Evolutionary conservation across 2,888 invertebrate species (phyloP), one percentile per base, ranked within the genome.

Genomic region (Sarcophaga subvicina): DNA sequence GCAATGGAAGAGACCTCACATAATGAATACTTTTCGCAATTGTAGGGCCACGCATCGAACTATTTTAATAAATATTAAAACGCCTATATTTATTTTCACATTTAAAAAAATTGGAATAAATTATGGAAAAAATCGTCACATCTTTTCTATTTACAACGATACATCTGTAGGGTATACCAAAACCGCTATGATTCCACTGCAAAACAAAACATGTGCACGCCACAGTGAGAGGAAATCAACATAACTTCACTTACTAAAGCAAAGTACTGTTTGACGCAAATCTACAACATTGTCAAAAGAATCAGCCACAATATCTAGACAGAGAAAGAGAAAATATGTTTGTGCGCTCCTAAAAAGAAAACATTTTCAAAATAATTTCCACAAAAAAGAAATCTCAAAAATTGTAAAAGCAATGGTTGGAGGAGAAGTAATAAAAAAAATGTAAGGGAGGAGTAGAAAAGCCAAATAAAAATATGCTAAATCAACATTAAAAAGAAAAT

Each of bases 401-500:
- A 47, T 17, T 20, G 22, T 12, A 47, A 45, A n/a, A 45, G 37
- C 14, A 27, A 25, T 27, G 37, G 37, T 2, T 14, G n/a, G 10
- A 27, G 72, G 14, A 72, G 60, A 54, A 12, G 71, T n/a, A 6
- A 62, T 67, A 14, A 70, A 60, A 70, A 60, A 63, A 64, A 47
- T 64, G 59, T 25, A 37, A 45, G 37, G 4, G 14, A 37, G 85
- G 60, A 22, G 37, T 25, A 37, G 62, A 47, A 69, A 27, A 22
- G 45, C n/a, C 54, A 77, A 86, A 73, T 47, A 80, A 84, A 87
- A 85, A 87, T 87, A 87, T 85, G 81, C 87, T 76, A 84, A 84
- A 82, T 87, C 84, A 84, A 79, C 86, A 86, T 67, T 72, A 77
- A 77, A 80, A 73, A 54, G 14, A 80, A 66, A 67, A 47, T 73